Evolutionary conservation across 2,888 invertebrate genomes (phyloP).

Genomic region (Torymus aiolomorphi): DNA sequence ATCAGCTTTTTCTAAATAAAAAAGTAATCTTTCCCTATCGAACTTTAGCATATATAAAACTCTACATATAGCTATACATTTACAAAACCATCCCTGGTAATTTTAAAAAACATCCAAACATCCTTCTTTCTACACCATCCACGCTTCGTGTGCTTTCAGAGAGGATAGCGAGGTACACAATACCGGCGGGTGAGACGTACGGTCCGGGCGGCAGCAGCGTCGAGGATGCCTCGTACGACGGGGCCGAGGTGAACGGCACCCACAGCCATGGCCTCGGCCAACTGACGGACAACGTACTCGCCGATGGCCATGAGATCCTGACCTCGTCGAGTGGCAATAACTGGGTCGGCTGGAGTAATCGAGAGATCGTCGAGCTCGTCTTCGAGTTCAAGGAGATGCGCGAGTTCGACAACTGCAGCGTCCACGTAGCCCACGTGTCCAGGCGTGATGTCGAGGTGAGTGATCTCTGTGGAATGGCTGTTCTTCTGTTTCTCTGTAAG

Average conservation of each 20-base stretch:
- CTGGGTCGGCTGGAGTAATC: constrained; percentile 93
- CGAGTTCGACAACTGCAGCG: constrained; percentile 79
- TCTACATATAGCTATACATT: no score
- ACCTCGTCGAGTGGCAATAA: constrained; percentile 69
- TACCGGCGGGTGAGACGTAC: constrained; percentile 81
- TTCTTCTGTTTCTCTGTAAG: background rate
- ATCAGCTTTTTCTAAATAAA: no score
- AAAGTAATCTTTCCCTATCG: no score
- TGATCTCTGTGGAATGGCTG: constrained; percentile 26
- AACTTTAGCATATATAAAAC: no score
- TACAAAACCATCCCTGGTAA: no score
- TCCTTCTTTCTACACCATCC: no score
- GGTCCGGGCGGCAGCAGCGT: constrained; percentile 81
- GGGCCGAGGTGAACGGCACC: constrained; percentile 77
- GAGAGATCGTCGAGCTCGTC: constrained; percentile 83
- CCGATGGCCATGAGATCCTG: constrained; percentile 77
- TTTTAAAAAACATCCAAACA: no score
- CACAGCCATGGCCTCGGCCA: constrained; percentile 87
- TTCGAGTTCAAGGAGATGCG: constrained; percentile 89
- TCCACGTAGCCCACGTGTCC: constrained; percentile 80
- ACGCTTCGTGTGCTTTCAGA: constrained; percentile 74
- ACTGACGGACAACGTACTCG: constrained; percentile 85
- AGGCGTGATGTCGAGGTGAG: constrained; percentile 87
- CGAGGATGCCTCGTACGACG: constrained; percentile 89
- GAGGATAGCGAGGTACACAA: constrained; percentile 82